A percentile compares a stretch with the other conserved stretches of the same genome.
These are phyloP conservation scores for Leucozona laternaria DNA, from an alignment of 2,888 invertebrate species.

Conservation along the genomic window DNA sequence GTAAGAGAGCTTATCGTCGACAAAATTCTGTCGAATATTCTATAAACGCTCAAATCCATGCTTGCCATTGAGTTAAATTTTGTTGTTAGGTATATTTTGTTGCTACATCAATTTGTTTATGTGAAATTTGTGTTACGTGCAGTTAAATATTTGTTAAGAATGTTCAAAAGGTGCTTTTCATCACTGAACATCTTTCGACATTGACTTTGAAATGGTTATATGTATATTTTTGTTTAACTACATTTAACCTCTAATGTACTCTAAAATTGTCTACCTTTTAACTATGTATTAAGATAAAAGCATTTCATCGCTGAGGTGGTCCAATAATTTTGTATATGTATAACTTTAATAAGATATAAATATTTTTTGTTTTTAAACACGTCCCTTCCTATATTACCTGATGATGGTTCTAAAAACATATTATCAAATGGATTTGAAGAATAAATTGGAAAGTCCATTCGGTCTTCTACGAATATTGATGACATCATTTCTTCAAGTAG, in stretches of 20 bases:
- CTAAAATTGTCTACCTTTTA: conserved; percentile 25
- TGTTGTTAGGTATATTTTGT: background rate
- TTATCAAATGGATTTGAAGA: conserved; percentile 60
- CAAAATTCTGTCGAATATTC: conserved; percentile 68
- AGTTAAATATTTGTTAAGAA: background rate
- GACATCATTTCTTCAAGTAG: conserved; percentile 74
- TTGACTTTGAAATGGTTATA: background rate
- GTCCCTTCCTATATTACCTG: conserved; percentile 61
- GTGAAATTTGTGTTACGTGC: conserved; percentile 37
- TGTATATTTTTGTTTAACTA: conserved; percentile 13
- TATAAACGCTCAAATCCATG: conserved; percentile 52
- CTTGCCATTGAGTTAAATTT: conserved; percentile 29
- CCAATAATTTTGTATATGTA: conserved; percentile 30
- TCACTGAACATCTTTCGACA: conserved; percentile 12
- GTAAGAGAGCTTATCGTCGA: conserved; percentile 44
- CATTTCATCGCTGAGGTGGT: conserved; percentile 62
- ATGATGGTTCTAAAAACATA: conserved; percentile 47
- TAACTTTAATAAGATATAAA: background rate
- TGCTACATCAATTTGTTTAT: conserved; percentile 21
- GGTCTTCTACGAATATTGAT: conserved; percentile 69
- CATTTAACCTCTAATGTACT: conserved; percentile 44
- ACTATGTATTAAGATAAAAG: conserved; percentile 27
- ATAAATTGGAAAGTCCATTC: conserved; percentile 65
- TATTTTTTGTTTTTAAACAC: conserved; percentile 4
- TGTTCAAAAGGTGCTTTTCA: conserved; percentile 19